Percentiles rank a stretch among this genome's conserved stretches.
Conservation (phyloP, 2,113 vertebrate species). For the Seriola quinqueradiata region DNA sequence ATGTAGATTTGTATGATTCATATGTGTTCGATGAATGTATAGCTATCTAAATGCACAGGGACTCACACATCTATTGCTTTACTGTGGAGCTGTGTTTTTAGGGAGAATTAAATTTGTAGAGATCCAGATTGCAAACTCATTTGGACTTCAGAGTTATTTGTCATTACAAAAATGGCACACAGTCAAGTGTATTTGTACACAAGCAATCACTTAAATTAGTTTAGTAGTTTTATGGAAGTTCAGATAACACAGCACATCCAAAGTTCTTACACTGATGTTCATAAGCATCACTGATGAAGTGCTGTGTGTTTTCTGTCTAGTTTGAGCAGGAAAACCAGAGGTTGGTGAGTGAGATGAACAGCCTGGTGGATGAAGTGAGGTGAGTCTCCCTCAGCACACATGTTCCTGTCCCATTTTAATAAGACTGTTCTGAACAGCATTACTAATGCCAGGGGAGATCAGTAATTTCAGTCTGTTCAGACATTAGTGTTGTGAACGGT, state of each 20-base stretch:
- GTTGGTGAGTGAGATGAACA: slow-evolving; percentile 96
- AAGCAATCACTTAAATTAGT: background rate
- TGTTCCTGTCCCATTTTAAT: background rate
- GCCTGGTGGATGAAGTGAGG: slow-evolving; percentile 96
- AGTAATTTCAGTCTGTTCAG: background rate
- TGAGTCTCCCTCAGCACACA: slow-evolving; percentile 65
- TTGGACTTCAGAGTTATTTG: background rate
- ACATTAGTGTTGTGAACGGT: background rate
- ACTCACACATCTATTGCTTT: background rate
- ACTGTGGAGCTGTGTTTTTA: background rate
- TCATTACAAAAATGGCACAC: background rate
- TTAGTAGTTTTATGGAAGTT: background rate
- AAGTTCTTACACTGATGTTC: background rate
- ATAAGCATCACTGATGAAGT: background rate
- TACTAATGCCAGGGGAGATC: background rate
- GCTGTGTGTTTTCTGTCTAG: slow-evolving; percentile 76
- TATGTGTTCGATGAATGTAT: background rate
- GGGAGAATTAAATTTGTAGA: background rate
- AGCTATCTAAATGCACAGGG: background rate
- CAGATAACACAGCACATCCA: background rate
- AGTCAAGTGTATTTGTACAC: background rate
- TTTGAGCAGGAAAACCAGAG: slow-evolving; percentile 98
- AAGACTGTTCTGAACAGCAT: background rate
- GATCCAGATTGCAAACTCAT: background rate
- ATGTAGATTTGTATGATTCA: slow-evolving; percentile 8